phyloP scores from a whole-genome alignment of 2,888 invertebrate genomes.

The Pseudococcus jackbeardsleyi region DNA sequence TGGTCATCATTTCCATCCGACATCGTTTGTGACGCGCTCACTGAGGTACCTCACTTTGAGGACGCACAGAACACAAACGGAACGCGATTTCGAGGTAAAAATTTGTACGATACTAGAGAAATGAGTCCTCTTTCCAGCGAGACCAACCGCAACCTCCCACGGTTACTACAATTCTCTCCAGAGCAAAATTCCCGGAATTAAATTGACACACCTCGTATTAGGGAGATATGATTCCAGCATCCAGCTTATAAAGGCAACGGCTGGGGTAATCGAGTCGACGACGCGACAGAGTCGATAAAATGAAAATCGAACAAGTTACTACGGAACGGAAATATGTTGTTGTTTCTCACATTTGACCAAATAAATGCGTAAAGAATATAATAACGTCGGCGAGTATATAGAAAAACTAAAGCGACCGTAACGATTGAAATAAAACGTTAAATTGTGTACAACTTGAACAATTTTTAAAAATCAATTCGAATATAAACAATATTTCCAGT shows the following conservation, averaged over 20 bases:
- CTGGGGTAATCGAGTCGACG: constrained; percentile 12
- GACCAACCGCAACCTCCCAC: too few relatives aligned
- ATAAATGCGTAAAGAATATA: constrained; percentile 42
- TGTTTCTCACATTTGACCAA: constrained; percentile 44
- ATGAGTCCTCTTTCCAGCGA: too few relatives aligned
- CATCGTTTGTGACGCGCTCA: too few relatives aligned
- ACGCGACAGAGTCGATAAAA: constrained; percentile 22
- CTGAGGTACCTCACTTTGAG: too few relatives aligned
- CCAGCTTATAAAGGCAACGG: neutral
- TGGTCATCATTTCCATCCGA: too few relatives aligned
- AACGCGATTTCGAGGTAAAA: too few relatives aligned
- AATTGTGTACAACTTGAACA: constrained; percentile 48
- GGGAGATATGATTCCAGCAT: neutral
- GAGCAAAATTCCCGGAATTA: too few relatives aligned
- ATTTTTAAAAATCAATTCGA: constrained; percentile 57
- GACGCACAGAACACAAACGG: too few relatives aligned
- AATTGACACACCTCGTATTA: too few relatives aligned
- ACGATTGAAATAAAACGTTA: constrained; percentile 55
- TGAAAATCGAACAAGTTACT: constrained; percentile 38
- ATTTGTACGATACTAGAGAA: too few relatives aligned
- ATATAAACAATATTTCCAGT: constrained; percentile 53
- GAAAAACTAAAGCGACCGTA: constrained; percentile 38
- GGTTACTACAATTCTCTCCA: too few relatives aligned
- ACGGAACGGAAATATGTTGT: constrained; percentile 26
- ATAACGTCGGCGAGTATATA: neutral